phyloP scores from a whole-genome alignment of 2,888 invertebrate genomes.

The Eilema sororculum region DNA sequence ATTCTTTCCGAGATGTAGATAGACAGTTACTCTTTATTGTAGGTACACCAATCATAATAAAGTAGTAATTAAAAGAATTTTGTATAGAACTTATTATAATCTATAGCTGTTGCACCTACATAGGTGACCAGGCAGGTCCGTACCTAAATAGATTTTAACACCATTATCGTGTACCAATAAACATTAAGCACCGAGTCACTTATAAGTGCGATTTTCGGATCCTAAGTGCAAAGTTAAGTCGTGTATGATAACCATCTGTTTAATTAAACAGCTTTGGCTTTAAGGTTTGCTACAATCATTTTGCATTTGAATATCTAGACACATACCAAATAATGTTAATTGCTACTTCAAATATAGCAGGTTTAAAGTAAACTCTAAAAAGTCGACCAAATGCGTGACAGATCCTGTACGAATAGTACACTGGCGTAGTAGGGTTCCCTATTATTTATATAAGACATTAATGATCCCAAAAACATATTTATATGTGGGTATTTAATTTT shows the following conservation, averaged over 20 bases:
- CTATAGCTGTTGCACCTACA: background rate
- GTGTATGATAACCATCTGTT: background rate
- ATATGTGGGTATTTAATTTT: too few relatives aligned
- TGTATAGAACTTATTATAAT: background rate
- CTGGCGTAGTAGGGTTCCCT: background rate
- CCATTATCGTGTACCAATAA: background rate
- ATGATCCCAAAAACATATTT: too few relatives aligned
- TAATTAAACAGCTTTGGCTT: background rate
- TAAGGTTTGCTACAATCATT: background rate
- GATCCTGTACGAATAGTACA: background rate
- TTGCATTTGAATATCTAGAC: background rate
- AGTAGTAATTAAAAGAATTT: too few relatives aligned
- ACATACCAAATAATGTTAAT: background rate
- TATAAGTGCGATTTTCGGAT: constrained; percentile 1
- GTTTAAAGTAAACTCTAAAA: background rate
- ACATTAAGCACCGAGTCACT: background rate
- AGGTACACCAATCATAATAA: too few relatives aligned
- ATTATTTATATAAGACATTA: too few relatives aligned
- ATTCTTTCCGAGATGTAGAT: too few relatives aligned
- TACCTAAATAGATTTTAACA: background rate
- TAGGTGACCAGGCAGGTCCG: background rate
- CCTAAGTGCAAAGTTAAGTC: background rate
- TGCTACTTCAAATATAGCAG: background rate
- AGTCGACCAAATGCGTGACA: background rate
- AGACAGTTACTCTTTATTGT: too few relatives aligned